These are phyloP conservation scores for Sebastes kiyomatsui DNA, from an alignment of 2,797 vertebrate species.

Conservation along the genomic window DNA sequence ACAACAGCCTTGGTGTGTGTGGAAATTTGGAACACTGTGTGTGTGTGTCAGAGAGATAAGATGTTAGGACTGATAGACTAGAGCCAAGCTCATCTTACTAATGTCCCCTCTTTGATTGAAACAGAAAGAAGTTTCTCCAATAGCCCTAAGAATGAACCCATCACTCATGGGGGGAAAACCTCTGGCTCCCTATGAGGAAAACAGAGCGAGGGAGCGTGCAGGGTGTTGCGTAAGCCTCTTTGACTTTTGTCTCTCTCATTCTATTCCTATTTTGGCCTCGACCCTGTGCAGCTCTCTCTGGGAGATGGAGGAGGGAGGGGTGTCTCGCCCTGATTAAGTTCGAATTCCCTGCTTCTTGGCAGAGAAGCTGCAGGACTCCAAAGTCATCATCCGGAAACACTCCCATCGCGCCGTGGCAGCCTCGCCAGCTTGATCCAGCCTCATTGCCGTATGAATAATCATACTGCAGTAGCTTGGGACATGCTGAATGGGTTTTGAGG, in stretches of 20 bases:
- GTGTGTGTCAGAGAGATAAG: conserved; percentile 29
- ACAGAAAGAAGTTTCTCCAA: conserved; percentile 44
- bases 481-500: conserved; percentile 40
- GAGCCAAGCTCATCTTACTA: conserved; percentile 65
- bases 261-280: conserved; percentile 52
- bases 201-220: neutral
- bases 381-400: conserved; percentile 69
- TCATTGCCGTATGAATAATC: conserved; percentile 68
- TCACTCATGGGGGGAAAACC: conserved; percentile 54
- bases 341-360: conserved; percentile 66
- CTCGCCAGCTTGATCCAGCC: conserved; percentile 48
- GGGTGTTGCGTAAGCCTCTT: conserved; percentile 28
- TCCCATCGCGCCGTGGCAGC: conserved; percentile 54
- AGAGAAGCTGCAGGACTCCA: conserved; percentile 55
- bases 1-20: conserved; percentile 29
- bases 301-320: conserved; percentile 50
- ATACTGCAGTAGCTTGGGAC: conserved; percentile 51
- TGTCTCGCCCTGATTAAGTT: conserved; percentile 66
- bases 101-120: conserved; percentile 57
- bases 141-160: conserved; percentile 51
- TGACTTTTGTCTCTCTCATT: conserved; percentile 56
- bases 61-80: conserved; percentile 41
- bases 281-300: conserved; percentile 31
- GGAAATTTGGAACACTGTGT: conserved; percentile 16
- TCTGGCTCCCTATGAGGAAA: conserved; percentile 23